phyloP scores from a whole-genome alignment of 1,140 invertebrate genomes.

The Meteorus sp. region DNA sequence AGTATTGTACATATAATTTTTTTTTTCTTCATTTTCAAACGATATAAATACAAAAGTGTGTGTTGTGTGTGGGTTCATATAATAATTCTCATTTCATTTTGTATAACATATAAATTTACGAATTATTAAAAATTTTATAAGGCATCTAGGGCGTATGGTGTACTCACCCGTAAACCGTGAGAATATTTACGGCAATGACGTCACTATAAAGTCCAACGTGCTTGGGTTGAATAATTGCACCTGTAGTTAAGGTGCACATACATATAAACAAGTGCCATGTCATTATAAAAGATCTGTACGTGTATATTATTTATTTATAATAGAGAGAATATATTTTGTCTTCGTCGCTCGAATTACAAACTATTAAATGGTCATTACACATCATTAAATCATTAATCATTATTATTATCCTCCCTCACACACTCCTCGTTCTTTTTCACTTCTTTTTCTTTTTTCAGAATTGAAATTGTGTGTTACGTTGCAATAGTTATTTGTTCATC shows the following conservation, averaged over 20 bases:
- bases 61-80: too few species aligned
- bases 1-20: too few species aligned
- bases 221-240: constrained; percentile 53
- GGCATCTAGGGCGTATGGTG: constrained; percentile 25
- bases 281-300: constrained; percentile 50
- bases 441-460: not conserved
- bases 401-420: constrained; percentile 46
- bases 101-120: too few species aligned
- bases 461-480: too few species aligned
- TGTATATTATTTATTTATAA: constrained; percentile 37
- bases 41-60: too few species aligned
- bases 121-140: too few species aligned
- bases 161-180: constrained; percentile 44
- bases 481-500: too few species aligned
- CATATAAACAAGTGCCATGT: constrained; percentile 54
- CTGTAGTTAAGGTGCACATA: constrained; percentile 43
- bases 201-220: constrained; percentile 49
- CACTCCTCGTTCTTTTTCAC: not conserved
- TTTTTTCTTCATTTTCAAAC: too few species aligned
- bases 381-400: constrained; percentile 59
- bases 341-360: constrained; percentile 50
- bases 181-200: constrained; percentile 49
- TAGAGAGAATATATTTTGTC: constrained; percentile 55
- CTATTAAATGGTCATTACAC: constrained; percentile 58
- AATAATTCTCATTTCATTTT: too few species aligned